These are phyloP conservation scores for Ariopsis seemanni DNA, from an alignment of 2,113 vertebrate genomes.

Conservation along the genomic window DNA sequence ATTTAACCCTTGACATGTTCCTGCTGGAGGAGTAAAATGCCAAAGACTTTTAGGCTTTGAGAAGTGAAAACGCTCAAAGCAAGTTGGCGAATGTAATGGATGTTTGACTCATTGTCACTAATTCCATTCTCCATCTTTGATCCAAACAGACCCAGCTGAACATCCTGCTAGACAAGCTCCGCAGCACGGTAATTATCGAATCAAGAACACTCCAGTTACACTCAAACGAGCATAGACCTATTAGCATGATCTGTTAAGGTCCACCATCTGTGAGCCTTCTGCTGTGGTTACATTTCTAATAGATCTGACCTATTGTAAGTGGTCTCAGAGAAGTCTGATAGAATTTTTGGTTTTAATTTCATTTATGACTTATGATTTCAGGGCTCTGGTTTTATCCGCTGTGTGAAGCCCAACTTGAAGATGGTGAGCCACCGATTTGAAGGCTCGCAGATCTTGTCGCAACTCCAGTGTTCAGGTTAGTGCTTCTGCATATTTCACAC, in stretches of 20 bases:
- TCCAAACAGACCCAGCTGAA: constrained; percentile 89
- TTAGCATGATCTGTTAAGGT: constrained; percentile 19
- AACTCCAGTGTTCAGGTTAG: constrained; percentile 96
- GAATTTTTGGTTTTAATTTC: neutral
- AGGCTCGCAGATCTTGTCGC: constrained; percentile 94
- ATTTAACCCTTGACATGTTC: neutral
- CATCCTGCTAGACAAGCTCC: constrained; percentile 93
- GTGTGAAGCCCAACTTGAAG: constrained; percentile 97
- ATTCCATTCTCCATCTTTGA: constrained; percentile 50
- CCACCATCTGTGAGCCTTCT: neutral
- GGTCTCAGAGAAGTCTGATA: neutral
- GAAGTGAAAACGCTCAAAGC: neutral
- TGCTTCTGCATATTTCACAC: constrained; percentile 11
- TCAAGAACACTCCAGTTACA: constrained; percentile 10
- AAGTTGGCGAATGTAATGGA: neutral
- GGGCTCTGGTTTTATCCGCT: constrained; percentile 97
- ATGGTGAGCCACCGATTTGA: constrained; percentile 96
- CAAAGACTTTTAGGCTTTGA: neutral
- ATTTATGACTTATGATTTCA: constrained; percentile 56
- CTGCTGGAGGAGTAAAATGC: neutral
- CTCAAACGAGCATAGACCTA: neutral
- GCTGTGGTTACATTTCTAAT: neutral
- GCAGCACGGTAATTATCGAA: constrained; percentile 89
- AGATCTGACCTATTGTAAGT: neutral
- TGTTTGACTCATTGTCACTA: too few relatives aligned